Conservation (phyloP, 2,888 invertebrate genomes). For the Apoderus coryli region DNA sequence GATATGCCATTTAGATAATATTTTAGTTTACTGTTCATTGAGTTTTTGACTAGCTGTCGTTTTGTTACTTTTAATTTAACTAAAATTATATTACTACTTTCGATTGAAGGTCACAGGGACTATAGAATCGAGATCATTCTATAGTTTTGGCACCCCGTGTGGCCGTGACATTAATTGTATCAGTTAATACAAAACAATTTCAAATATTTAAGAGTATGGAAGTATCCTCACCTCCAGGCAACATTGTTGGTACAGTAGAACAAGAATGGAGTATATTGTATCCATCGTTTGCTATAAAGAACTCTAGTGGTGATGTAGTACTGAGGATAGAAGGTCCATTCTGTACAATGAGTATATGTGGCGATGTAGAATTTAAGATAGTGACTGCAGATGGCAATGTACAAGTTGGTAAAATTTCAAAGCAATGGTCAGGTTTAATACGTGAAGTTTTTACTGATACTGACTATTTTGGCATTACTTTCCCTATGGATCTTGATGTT, state of each 20-base stretch:
- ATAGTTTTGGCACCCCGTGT: too few species aligned
- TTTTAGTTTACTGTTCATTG: too few species aligned
- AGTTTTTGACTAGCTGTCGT: too few species aligned
- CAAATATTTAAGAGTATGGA: conserved; percentile 49
- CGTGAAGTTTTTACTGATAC: conserved; percentile 75
- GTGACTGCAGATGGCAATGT: conserved; percentile 59
- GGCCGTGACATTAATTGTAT: too few species aligned
- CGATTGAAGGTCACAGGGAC: too few species aligned
- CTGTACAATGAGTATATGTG: conserved; percentile 65
- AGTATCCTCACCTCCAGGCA: conserved; percentile 58
- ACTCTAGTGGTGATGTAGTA: conserved; percentile 59
- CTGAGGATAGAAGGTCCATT: conserved; percentile 69
- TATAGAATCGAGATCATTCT: too few species aligned
- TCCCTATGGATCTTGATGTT: conserved; percentile 80
- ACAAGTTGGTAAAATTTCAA: conserved; percentile 75
- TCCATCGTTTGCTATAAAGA: conserved; percentile 58
- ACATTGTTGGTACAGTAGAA: conserved; percentile 53
- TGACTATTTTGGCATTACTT: conserved; percentile 81
- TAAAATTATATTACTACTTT: too few species aligned
- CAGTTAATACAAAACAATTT: too few species aligned
- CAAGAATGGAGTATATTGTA: conserved; percentile 65
- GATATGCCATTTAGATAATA: too few species aligned
- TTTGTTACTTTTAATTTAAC: too few species aligned
- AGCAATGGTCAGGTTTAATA: conserved; percentile 75
- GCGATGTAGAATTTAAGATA: conserved; percentile 73